A percentile compares a stretch with the other conserved stretches of the same genome.
Conservation (phyloP, 2,888 invertebrate genomes). For the Acanthococcus lagerstroemiae region DNA sequence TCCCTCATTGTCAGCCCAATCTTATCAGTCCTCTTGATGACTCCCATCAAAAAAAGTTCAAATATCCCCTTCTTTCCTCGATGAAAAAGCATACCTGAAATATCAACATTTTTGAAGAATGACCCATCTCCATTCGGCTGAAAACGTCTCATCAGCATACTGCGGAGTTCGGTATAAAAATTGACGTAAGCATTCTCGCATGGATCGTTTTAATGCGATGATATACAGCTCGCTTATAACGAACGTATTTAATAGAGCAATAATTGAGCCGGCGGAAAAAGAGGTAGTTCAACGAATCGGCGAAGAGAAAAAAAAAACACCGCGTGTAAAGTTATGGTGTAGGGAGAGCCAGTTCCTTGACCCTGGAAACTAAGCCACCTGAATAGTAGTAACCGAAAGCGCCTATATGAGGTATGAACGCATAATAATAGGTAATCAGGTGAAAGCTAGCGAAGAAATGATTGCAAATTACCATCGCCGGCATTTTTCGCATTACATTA, state of each 20-base stretch:
- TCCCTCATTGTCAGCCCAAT: too few relatives aligned
- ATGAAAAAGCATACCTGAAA: too few relatives aligned
- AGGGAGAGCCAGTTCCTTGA: slow-evolving; percentile 26
- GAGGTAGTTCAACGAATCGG: not conserved
- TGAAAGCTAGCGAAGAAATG: slow-evolving; percentile 20
- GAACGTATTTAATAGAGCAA: not conserved
- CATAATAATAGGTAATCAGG: slow-evolving; percentile 30
- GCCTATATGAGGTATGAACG: slow-evolving; percentile 25
- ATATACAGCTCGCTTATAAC: not conserved
- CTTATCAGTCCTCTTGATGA: too few relatives aligned
- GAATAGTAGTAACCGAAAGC: slow-evolving; percentile 27
- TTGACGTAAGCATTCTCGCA: too few relatives aligned
- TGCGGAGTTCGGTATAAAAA: too few relatives aligned
- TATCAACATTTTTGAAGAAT: too few relatives aligned
- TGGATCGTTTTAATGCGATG: too few relatives aligned
- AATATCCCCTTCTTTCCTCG: too few relatives aligned
- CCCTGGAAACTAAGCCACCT: slow-evolving; percentile 30
- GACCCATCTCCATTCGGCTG: too few relatives aligned
- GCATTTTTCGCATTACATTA: slow-evolving; percentile 10
- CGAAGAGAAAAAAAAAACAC: not conserved
- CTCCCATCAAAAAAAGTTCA: too few relatives aligned
- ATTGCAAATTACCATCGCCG: slow-evolving; percentile 19
- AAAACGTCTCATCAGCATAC: too few relatives aligned
- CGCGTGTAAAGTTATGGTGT: slow-evolving; percentile 8
- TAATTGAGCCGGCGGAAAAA: slow-evolving; percentile 1